These are phyloP conservation scores for Aplochiton taeniatus DNA, from an alignment of 2,797 vertebrate species.

Conservation along the genomic window DNA sequence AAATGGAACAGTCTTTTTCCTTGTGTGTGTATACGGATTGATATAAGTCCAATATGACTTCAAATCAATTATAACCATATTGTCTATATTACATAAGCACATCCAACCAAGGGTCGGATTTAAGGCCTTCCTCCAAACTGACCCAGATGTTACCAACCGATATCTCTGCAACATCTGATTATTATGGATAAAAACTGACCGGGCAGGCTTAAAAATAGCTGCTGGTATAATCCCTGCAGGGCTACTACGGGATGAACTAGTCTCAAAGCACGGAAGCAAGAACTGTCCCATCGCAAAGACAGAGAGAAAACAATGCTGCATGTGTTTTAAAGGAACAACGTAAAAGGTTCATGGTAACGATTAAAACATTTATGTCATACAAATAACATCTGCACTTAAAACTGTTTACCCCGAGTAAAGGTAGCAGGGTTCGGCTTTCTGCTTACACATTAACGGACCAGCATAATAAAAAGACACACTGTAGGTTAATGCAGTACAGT, in stretches of 20 bases:
- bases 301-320: not conserved
- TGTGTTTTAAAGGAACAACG: conserved; percentile 7
- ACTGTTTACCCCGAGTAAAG: too few species aligned
- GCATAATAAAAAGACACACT: conserved; percentile 16
- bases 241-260: conserved; percentile 18
- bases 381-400: too few species aligned
- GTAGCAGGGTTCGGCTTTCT: too few species aligned
- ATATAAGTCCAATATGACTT: too few species aligned
- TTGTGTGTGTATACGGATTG: too few species aligned
- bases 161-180: conserved; percentile 36
- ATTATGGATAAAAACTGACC: conserved; percentile 44
- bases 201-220: conserved; percentile 57
- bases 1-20: too few species aligned
- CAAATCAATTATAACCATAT: too few species aligned
- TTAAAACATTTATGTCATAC: too few species aligned
- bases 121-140: not conserved
- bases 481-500: conserved; percentile 6
- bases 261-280: conserved; percentile 40
- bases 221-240: conserved; percentile 59
- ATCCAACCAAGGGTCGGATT: too few species aligned
- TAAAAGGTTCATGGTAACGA: not conserved
- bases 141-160: conserved; percentile 6
- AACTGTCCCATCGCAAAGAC: conserved; percentile 46
- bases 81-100: too few species aligned
- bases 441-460: too few species aligned